Percentiles rank a stretch among this genome's conserved stretches.
Conservation (phyloP, 2,113 vertebrate species). For the Capricornis sumatraensis region DNA sequence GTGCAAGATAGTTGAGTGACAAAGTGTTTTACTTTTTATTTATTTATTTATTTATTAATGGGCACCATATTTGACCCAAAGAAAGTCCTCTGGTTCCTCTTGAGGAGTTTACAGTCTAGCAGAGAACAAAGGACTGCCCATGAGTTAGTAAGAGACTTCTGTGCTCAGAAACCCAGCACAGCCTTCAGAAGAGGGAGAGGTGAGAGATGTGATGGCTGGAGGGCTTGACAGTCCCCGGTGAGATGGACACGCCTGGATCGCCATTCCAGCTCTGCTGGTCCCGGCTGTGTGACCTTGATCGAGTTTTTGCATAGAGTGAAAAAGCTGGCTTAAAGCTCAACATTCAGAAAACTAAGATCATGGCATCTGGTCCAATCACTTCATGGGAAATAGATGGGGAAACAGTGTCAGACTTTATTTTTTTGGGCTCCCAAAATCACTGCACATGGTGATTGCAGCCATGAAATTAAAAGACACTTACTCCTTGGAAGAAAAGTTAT, state of each 20-base stretch:
- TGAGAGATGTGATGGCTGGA: neutral
- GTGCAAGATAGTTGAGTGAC: neutral
- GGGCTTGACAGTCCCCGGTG: neutral
- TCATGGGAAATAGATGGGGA: no score
- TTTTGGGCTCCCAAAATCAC: no score
- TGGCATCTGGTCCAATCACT: no score
- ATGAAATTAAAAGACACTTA: no score
- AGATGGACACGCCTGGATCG: no score
- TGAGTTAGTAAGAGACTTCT: neutral
- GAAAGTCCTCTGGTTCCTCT: neutral
- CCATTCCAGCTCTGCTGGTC: neutral
- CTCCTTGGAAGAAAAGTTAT: no score
- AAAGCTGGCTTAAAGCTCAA: no score
- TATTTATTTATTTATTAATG: neutral
- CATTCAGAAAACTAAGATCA: no score
- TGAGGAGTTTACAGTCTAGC: neutral
- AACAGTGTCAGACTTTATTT: no score
- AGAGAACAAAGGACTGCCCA: neutral
- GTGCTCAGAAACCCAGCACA: fast-evolving
- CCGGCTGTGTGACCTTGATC: neutral
- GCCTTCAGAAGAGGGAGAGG: neutral
- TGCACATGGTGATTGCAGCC: no score
- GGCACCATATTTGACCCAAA: neutral
- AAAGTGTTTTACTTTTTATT: neutral
- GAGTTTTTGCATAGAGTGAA: neutral